Conservation (phyloP, 2,888 invertebrate species). For the Pseudeuparius sepicola region DNA sequence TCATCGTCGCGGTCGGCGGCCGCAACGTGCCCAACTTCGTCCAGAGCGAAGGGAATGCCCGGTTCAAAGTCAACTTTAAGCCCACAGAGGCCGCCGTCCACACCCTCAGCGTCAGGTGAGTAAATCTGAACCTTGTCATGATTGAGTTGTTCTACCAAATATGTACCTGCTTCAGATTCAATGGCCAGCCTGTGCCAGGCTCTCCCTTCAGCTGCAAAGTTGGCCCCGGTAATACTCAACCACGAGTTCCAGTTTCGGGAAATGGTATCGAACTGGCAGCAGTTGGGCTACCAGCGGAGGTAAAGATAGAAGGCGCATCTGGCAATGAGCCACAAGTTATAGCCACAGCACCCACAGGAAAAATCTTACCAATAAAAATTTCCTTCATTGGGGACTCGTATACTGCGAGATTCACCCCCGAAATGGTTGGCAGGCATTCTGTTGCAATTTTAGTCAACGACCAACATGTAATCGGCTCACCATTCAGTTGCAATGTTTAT, state of each 20-base stretch:
- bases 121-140: no score
- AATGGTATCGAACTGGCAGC: conserved; percentile 59
- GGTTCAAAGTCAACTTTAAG: conserved; percentile 90
- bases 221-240: conserved; percentile 48
- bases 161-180: conserved; percentile 47
- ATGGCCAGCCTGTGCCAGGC: conserved; percentile 70
- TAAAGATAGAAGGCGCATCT: conserved; percentile 45
- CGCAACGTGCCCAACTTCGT: conserved; percentile 98
- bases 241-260: conserved; percentile 54
- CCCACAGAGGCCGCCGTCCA: conserved; percentile 90
- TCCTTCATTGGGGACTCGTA: conserved; percentile 54
- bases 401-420: conserved; percentile 71
- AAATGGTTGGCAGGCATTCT: conserved; percentile 78
- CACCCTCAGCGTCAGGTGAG: conserved; percentile 72
- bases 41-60: conserved; percentile 92
- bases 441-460: conserved; percentile 74
- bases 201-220: conserved; percentile 93
- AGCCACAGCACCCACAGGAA: conserved; percentile 76
- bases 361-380: conserved; percentile 63
- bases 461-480: conserved; percentile 80
- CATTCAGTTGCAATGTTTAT: conserved; percentile 89
- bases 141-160: no score
- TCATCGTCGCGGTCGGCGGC: conserved; percentile 92
- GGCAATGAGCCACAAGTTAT: conserved; percentile 59
- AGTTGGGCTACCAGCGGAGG: conserved; percentile 52